Evolutionary conservation across 2,888 invertebrate genomes (phyloP), one percentile per base, ranked within the genome.

Genomic region (Sympetrum striolatum): DNA sequence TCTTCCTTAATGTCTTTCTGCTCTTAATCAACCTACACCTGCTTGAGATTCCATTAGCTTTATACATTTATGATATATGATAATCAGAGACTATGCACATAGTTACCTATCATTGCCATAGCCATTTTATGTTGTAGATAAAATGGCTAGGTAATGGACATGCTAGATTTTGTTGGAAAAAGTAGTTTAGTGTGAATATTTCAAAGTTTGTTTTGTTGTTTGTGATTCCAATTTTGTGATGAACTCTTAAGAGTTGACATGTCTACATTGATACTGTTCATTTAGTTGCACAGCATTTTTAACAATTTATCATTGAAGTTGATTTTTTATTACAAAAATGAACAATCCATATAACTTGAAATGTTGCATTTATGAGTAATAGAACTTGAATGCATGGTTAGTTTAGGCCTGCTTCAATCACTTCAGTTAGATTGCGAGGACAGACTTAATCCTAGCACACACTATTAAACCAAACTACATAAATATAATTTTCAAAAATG

Each of bases 371-470:
- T 60, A 12, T 86, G 37, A 64, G 37, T 86, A 37, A 60, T 86
- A 35, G 25, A 35, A 60, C 58, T 37, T 60, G 58, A 86, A 64
- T 86, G 86, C 86, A 86, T 86, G 86, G 60, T 86, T 86, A 86
- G 60, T 37, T 60, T 86, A 60, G 86, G 86, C 37, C 86, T 86
- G 86, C 86, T 86, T 60, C 31, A 60, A 60, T 60, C 22, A 37
- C 37, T 86, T 35, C n/a, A 37, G 53, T 14, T 86, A 86, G 86
- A 86, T 37, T 60, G 37, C 12, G 73, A 60, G 14, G 60, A 22
- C 35, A 60, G 60, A 86, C 53, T 86, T 64, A 35, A 60, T 86
- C 37, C 58, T 86, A 60, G 86, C 60, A 60, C 86, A 86, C 81
- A 73, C 31, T 31, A 73, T 73, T 73, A 73, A 73, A 31, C 73